These are phyloP conservation scores for Amiota minor DNA, from an alignment of 2,888 invertebrate genomes.

Conservation along the genomic window DNA sequence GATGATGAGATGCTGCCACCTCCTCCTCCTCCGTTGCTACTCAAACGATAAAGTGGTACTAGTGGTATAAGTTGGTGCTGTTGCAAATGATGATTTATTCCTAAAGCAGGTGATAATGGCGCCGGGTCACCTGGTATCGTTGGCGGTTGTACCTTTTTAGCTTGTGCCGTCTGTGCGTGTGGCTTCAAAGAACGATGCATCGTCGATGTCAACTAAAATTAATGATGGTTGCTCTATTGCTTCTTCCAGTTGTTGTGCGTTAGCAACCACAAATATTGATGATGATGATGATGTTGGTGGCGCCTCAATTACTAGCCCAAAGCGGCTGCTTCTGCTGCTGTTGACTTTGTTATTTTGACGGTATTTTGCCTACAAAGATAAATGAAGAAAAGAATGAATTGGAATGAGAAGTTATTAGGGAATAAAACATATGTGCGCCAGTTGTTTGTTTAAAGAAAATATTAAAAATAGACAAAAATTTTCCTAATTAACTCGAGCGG, in stretches of 20 bases:
- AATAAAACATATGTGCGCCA: constrained; percentile 21
- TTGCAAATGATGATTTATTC: constrained; percentile 46
- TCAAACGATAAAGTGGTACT: constrained; percentile 64
- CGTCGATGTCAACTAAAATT: constrained; percentile 74
- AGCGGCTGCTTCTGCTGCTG: constrained; percentile 52
- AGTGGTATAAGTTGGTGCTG: constrained; percentile 62
- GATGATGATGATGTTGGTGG: background rate
- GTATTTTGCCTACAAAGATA: constrained; percentile 3
- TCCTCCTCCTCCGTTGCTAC: constrained; percentile 49
- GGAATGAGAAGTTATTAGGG: background rate
- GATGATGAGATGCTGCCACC: constrained; percentile 21
- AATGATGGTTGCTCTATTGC: constrained; percentile 36
- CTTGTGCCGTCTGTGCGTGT: constrained; percentile 89
- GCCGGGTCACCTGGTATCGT: constrained; percentile 85
- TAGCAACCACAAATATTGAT: background rate
- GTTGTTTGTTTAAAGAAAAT: background rate
- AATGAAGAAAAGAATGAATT: background rate
- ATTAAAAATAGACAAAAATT: constrained; percentile 16
- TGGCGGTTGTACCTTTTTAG: constrained; percentile 92
- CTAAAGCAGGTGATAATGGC: constrained; percentile 41
- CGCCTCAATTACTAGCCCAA: no score
- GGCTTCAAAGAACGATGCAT: constrained; percentile 90
- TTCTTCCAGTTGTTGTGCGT: constrained; percentile 54
- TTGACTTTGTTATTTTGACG: constrained; percentile 10
- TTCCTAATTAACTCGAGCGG: constrained; percentile 2